These are phyloP conservation scores for Crossoptilon crossoptilon DNA, from an alignment of 2,797 vertebrate genomes.

Conservation along the genomic window DNA sequence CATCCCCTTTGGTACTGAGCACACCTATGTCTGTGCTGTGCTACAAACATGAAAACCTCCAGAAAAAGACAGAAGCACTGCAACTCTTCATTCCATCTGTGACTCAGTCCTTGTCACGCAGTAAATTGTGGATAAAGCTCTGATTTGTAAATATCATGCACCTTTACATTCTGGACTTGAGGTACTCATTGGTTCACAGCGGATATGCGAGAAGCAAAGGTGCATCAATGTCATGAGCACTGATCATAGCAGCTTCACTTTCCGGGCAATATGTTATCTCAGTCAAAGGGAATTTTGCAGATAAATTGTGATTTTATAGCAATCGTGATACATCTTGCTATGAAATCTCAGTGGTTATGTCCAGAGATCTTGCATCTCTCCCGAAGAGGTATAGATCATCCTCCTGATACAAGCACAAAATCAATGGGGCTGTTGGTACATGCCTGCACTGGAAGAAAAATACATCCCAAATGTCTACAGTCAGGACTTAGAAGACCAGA, in stretches of 20 bases:
- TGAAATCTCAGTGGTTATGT: constrained; percentile 42
- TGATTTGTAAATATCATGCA: constrained; percentile 3
- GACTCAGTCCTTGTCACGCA: neutral
- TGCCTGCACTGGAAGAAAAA: constrained; percentile 46
- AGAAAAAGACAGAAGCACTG: neutral
- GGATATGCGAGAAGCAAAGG: constrained; percentile 12
- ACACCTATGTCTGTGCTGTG: neutral
- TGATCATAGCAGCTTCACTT: constrained; percentile 14
- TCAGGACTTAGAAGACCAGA: constrained; percentile 21
- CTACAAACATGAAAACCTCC: neutral
- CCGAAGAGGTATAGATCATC: constrained; percentile 51
- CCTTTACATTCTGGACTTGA: neutral
- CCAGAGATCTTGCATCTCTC: constrained; percentile 21
- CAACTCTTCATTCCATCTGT: neutral
- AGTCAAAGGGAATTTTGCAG: constrained; percentile 42
- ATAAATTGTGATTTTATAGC: constrained; percentile 48
- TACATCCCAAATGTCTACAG: neutral
- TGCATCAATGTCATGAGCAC: neutral
- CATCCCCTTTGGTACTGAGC: neutral
- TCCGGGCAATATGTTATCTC: constrained; percentile 11
- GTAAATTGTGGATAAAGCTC: neutral
- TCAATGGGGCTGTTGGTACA: constrained; percentile 55
- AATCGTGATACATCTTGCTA: constrained; percentile 32
- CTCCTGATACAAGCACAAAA: constrained; percentile 60
- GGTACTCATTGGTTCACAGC: neutral